A percentile compares a stretch with the other conserved stretches of the same genome.
Conservation (phyloP, 2,797 vertebrate genomes). For the Chrosomus eos region DNA sequence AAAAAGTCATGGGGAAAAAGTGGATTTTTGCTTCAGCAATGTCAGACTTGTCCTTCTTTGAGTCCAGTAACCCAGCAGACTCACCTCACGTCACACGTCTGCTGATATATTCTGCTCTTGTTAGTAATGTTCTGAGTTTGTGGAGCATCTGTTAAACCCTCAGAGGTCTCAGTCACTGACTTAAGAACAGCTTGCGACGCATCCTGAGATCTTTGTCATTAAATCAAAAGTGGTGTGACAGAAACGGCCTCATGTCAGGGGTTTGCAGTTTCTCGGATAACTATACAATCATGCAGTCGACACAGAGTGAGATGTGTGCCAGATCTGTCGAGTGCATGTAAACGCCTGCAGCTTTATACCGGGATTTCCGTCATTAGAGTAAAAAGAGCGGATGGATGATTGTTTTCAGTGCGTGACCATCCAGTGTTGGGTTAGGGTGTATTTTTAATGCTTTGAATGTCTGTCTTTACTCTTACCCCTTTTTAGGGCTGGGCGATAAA, state of each 20-base stretch:
- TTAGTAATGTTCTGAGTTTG: not conserved
- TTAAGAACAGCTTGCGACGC: not conserved
- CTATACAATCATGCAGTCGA: not conserved
- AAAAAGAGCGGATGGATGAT: not conserved
- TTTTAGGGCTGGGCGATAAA: too few species aligned
- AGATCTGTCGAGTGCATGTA: not conserved
- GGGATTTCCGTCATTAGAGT: conserved; percentile 12
- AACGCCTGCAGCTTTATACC: not conserved
- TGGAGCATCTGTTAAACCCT: not conserved
- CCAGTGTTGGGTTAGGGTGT: too few species aligned
- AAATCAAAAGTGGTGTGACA: not conserved
- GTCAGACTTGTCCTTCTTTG: not conserved
- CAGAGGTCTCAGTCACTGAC: not conserved
- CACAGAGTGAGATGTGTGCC: not conserved
- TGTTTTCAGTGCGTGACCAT: not conserved
- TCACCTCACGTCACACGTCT: not conserved
- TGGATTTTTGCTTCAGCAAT: not conserved
- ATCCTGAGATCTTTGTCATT: not conserved
- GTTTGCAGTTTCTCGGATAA: conserved; percentile 1
- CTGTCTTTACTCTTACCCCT: not conserved
- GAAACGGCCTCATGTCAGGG: not conserved
- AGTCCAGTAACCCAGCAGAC: not conserved
- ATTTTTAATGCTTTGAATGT: not conserved
- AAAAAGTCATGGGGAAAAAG: not conserved
- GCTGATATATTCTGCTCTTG: too few species aligned